Conservation (phyloP, 2,797 vertebrate genomes). For the Enteromius trimaculatus region DNA sequence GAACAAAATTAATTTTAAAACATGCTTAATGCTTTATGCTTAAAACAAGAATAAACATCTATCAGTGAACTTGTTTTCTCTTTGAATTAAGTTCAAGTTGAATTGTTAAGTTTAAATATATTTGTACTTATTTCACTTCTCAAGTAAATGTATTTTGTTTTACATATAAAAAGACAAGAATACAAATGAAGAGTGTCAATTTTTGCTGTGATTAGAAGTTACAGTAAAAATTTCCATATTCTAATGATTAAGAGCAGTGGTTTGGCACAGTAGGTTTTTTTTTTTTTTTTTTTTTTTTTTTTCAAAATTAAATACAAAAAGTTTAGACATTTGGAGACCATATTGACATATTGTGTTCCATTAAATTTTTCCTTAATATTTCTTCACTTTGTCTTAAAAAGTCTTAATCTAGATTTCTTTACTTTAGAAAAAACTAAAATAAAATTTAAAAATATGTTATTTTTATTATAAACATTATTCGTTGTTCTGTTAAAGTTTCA, state of each 20-base stretch:
- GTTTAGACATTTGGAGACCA: background rate
- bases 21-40: too few species aligned
- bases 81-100: background rate
- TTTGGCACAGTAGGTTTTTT: too few species aligned
- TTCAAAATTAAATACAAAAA: background rate
- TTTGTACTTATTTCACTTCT: background rate
- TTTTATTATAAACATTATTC: background rate
- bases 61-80: background rate
- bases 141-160: background rate
- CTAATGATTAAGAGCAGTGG: too few species aligned
- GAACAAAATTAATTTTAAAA: background rate
- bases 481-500: background rate
- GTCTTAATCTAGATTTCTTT: background rate
- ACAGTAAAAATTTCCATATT: too few species aligned
- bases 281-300: background rate
- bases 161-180: background rate
- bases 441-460: background rate
- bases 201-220: background rate
- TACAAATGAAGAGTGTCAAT: background rate
- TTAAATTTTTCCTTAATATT: background rate
- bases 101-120: background rate
- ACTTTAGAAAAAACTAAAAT: background rate
- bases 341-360: background rate
- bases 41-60: background rate
- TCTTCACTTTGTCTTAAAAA: background rate